A percentile compares a stretch with the other conserved stretches of the same genome.
Conservation (phyloP, 2,888 invertebrate species). For the Isoperla grammatica region DNA sequence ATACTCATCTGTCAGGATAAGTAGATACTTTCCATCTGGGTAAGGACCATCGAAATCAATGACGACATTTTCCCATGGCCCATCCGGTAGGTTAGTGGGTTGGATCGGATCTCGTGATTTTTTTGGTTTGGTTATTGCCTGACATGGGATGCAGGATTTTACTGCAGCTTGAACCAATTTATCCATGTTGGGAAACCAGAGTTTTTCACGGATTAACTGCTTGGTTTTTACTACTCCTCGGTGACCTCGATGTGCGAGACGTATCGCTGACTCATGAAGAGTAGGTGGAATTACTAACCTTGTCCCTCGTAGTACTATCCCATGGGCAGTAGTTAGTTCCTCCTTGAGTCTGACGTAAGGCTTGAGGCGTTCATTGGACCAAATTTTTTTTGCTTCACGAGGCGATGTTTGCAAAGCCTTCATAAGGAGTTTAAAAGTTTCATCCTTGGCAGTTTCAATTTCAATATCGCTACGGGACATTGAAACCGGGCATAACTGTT, state of each 20-base stretch:
- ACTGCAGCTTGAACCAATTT: not conserved
- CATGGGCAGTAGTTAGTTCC: not conserved
- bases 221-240: conserved; percentile 3
- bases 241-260: conserved; percentile 1
- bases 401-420: too few relatives aligned
- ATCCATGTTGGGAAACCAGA: not conserved
- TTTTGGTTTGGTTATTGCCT: not conserved
- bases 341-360: not conserved
- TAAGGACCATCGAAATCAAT: conserved; percentile 2
- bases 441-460: not conserved
- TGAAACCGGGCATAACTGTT: not conserved
- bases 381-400: too few relatives aligned
- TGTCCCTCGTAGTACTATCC: not conserved
- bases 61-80: not conserved
- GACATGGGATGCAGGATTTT: not conserved
- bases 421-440: not conserved
- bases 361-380: too few relatives aligned
- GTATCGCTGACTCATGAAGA: not conserved
- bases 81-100: not conserved
- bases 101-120: not conserved
- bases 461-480: not conserved
- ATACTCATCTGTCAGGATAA: not conserved
- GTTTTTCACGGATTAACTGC: not conserved
- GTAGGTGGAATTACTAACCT: not conserved
- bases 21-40: not conserved